Evolutionary conservation across 2,113 vertebrate species (phyloP), one percentile per base, ranked within the genome.

Genomic region (Pagrus major): DNA sequence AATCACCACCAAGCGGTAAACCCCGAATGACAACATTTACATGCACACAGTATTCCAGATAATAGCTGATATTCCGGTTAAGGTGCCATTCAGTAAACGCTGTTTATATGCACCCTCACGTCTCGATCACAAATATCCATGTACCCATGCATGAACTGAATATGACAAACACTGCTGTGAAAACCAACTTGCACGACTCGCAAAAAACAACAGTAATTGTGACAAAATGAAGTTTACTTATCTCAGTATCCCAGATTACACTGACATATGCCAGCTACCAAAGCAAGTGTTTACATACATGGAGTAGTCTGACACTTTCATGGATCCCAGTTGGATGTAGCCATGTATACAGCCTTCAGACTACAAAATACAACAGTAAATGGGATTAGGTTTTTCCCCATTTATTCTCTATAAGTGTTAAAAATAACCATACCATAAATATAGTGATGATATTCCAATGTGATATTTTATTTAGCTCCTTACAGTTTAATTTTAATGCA

Each of bases 1-100:
- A 93, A 94, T 94, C 91, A 89, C 86, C 91, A 89, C 83, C 87
- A 70, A 94, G 91, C 79, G 74, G 86, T 89, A 87, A 93, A 87
- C 79, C 91, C 87, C 87, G 77, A 81, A 69, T 74, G 90, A 89
- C 90, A 86, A 83, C 89, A 90, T 93, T 92, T 90, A 90, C 85
- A 92, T 91, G 87, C 79, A 73, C 76, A 68, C 74, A 65, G 51
- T 80, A 81, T 81, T 71, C 77, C 66, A 86, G 80, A 91, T 89
- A 89, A 87, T 88, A 88, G 81, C 55, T 54, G 83, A 86, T 87
- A 89, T 88, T 80, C 63, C 56, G 65, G 63, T 85, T 80, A 51
- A 65, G 72, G 58, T 73, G 71, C 29, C 46, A 64, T 83, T 84
- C 56, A 68, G 81, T 75, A 75, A 83, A 86, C 76, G 78, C 77